Base-by-base conservation (phyloP, 2,797 vertebrate species). In the Perodicticus potto region DNA sequence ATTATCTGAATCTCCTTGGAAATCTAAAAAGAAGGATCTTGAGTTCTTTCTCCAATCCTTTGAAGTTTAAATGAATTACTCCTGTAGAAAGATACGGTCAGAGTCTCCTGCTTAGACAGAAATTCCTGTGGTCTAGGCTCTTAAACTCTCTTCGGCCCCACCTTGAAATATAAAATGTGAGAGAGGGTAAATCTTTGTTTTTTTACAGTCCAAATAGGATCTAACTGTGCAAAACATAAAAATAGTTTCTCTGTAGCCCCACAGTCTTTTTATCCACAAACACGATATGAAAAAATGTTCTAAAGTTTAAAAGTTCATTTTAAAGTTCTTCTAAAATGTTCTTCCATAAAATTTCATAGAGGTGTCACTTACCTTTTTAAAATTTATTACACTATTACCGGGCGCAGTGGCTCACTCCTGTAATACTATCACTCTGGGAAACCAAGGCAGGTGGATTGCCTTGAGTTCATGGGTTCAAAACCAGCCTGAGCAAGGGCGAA, bases 301-400 rank as follows among this genome's bases (percentile, higher is more conserved):
- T n/a, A n/a, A n/a, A n/a, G n/a, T n/a, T n/a, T n/a, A n/a, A n/a
- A n/a, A n/a, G n/a, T n/a, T n/a, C n/a, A n/a, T n/a, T n/a, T n/a
- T 96, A 53, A 91, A 81, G n/a, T 73, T 34, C 27, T 85, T 94
- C 94, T 65, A 43, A 91, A 92, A 73, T 95, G 27, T 82, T 92
- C 74, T 89, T 86, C 20, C 49, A 23, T 82, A 81, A 92, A 74
- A 69, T 93, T 85, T 87, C 37, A 49, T 87, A 27, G 9, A 49
- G 29, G 25, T 89, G 20, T 73, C n/a, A 1, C 63, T 94, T 91
- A 12, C 20, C 55, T 94, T 89, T 81, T 13, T 87, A 93, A 84
- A 92, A 95, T 78, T 63, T 94, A 49, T 81, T 93, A 34, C 59
- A 87, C 20, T 57, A 12, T 59, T 49, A 49, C 45, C 12, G 12